Conservation (phyloP, 2,888 invertebrate genomes). For the Rosalia funebris region DNA sequence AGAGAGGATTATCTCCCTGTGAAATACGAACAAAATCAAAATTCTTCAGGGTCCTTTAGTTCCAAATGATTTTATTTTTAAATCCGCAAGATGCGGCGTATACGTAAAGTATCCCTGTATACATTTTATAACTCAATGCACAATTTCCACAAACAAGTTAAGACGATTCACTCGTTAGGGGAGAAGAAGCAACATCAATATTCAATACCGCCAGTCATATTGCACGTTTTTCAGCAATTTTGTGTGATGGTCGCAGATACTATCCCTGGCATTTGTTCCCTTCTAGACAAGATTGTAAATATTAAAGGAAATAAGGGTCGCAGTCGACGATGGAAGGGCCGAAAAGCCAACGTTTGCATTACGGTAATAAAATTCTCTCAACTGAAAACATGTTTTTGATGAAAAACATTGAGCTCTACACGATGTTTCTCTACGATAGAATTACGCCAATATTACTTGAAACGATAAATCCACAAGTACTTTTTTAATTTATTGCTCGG, state of each 20-base stretch:
- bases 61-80: too few species aligned
- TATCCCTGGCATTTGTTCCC: constrained; percentile 23
- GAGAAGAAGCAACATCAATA: background rate
- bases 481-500: too few species aligned
- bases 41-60: too few species aligned
- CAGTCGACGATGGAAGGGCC: constrained; percentile 35
- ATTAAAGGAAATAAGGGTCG: constrained; percentile 51
- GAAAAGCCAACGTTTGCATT: constrained; percentile 50
- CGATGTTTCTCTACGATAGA: background rate
- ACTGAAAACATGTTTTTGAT: constrained; percentile 44
- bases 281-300: constrained; percentile 46
- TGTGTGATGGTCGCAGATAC: constrained; percentile 13
- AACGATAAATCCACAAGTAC: too few species aligned
- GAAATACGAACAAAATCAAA: too few species aligned
- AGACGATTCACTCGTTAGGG: background rate
- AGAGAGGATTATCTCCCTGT: too few species aligned
- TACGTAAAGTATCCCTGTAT: too few species aligned
- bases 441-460: too few species aligned
- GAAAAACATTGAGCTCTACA: constrained; percentile 29
- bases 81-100: too few species aligned
- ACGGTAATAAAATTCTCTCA: constrained; percentile 47
- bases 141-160: background rate
- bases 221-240: constrained; percentile 8
- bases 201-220: background rate
- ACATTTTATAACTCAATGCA: background rate